Base-by-base conservation (phyloP, 2,113 vertebrate species). In the Rutilus rutilus region DNA sequence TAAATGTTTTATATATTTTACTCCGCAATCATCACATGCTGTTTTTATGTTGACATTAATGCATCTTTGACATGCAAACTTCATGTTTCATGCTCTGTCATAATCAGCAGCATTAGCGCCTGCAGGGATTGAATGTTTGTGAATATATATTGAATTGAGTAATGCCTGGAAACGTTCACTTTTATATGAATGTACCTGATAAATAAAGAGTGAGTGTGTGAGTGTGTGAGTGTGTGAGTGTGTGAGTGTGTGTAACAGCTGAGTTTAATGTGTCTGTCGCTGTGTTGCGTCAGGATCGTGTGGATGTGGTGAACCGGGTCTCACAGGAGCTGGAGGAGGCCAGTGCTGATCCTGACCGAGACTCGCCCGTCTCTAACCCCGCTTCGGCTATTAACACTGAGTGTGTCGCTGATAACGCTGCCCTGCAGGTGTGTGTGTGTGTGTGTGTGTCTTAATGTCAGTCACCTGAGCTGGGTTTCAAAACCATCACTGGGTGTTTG, bases 381-480 rank as follows among this genome's bases (percentile, higher is more conserved):
- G 57, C 92, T 92, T 92, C 50, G 82, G 74, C 92, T 94, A 93
- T 91, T 95, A 95, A 95, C 91, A 33, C 90, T 57, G 92, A 94
- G 91, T 92, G 86, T 93, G 88, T 89, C 79, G 85, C 90, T 91
- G 90, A 92, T 88, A 86, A 75, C 88, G 59, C 90, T 89, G 92
- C 89, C 83, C 88, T 88, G 81, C 94, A 96, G 95, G 95, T 95
- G 92, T 92, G 74, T 85, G 47, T 75, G 14, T 95, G n/a, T n/a
- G n/a, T n/a, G 92, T 92, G 73, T 85, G 50, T 76, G 14, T 86
- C 10, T 42, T 23, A 2, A 69, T 85, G 59, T 86, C 64, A 42
- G 9, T 36, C 39, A 71, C 60, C 42, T 65, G 12, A 17, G 62
- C 45, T 50, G 50, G 6, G 6, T 57, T 85, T 73, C 7, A 39